These are phyloP conservation scores for Brenthis daphne DNA, from an alignment of 2,888 invertebrate species.

Conservation along the genomic window DNA sequence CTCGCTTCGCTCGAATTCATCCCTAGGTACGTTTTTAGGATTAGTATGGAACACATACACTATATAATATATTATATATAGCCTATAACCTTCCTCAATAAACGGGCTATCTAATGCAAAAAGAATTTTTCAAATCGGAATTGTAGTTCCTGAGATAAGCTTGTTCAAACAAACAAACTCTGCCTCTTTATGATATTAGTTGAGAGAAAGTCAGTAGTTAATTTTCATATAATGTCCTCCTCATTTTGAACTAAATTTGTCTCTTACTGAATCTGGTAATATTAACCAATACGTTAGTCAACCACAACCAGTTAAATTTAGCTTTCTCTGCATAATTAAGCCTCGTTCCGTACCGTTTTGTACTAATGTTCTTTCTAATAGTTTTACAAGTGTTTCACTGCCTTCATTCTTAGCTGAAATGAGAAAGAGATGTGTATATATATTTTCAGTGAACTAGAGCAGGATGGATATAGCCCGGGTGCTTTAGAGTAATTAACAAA, in stretches of 20 bases:
- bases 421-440: constrained; percentile 18
- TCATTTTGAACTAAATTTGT: constrained; percentile 9
- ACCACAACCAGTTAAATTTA: constrained; percentile 42
- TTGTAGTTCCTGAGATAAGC: too few species aligned
- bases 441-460: background rate
- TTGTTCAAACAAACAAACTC: too few species aligned
- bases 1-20: too few species aligned
- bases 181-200: too few species aligned
- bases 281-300: constrained; percentile 41
- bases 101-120: too few species aligned
- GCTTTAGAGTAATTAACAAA: constrained; percentile 10
- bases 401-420: constrained; percentile 30
- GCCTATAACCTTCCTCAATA: too few species aligned
- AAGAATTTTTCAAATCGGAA: too few species aligned
- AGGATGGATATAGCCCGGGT: constrained; percentile 5
- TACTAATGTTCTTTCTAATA: constrained; percentile 39
- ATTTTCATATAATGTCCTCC: background rate
- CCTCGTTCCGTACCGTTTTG: constrained; percentile 39
- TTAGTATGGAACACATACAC: too few species aligned
- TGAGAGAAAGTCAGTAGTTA: too few species aligned
- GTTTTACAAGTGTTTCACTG: constrained; percentile 46
- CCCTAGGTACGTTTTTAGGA: too few species aligned
- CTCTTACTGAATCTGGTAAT: constrained; percentile 25
- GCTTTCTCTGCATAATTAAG: constrained; percentile 41
- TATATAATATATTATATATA: too few species aligned